Percentiles rank a stretch among this genome's conserved stretches.
Evolutionary conservation across 2,797 vertebrate genomes (phyloP).

Genomic region (Microtus californicus): DNA sequence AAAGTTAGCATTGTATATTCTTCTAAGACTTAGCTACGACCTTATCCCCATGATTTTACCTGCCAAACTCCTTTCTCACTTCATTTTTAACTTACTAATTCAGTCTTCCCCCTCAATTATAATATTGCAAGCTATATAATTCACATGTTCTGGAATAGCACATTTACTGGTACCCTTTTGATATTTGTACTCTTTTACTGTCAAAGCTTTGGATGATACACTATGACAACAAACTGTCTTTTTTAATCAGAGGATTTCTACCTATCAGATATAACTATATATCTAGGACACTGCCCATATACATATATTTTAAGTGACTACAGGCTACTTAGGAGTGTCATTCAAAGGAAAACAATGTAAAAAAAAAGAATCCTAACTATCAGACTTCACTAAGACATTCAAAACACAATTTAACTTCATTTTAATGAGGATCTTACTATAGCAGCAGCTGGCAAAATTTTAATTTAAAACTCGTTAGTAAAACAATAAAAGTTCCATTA

Average conservation of each 20-base stretch:
- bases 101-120: not conserved
- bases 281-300: constrained; percentile 23
- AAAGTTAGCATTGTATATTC: constrained; percentile 48
- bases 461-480: constrained; percentile 37
- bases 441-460: constrained; percentile 16
- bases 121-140: not conserved
- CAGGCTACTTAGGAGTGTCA: not conserved
- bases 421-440: constrained; percentile 27
- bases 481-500: not conserved
- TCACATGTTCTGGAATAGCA: not conserved
- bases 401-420: constrained; percentile 28
- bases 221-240: not conserved
- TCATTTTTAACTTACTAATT: constrained; percentile 40
- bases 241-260: constrained; percentile 29
- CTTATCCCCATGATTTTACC: constrained; percentile 17
- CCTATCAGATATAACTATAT: constrained; percentile 30
- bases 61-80: constrained; percentile 20
- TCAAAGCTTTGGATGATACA: constrained; percentile 19
- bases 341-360: constrained; percentile 27
- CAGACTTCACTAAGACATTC: constrained; percentile 6
- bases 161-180: not conserved
- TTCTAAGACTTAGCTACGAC: not conserved
- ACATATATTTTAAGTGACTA: constrained; percentile 28
- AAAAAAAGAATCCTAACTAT: constrained; percentile 46
- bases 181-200: constrained; percentile 36